Conservation (phyloP, 1,140 invertebrate genomes). For the Asobara japonica region DNA sequence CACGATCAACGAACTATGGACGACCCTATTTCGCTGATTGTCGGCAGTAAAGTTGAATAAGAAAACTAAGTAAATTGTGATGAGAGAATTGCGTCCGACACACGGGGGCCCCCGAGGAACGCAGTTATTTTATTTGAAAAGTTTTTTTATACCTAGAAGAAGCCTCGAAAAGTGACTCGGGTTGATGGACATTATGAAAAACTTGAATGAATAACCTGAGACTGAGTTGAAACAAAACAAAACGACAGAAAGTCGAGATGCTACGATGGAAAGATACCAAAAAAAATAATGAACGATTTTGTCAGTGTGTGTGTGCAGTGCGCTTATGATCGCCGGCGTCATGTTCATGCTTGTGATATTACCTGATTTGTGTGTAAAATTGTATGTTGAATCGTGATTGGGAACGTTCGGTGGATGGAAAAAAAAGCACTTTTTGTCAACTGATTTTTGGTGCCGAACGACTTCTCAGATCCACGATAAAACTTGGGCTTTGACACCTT, state of each 20-base stretch:
- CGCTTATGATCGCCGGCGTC: constrained; percentile 57
- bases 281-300: constrained; percentile 58
- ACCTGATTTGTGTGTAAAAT: constrained; percentile 39
- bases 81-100: constrained; percentile 24
- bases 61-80: constrained; percentile 2
- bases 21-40: constrained; percentile 12
- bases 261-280: too few relatives aligned
- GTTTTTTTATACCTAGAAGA: constrained; percentile 16
- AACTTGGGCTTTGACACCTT: constrained; percentile 5
- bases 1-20: background rate
- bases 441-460: constrained; percentile 3
- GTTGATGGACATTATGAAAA: constrained; percentile 10
- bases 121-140: constrained; percentile 22
- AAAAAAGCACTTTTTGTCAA: background rate
- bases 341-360: constrained; percentile 40
- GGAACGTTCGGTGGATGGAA: background rate
- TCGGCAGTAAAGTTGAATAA: constrained; percentile 2
- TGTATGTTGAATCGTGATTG: constrained; percentile 13
- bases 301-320: constrained; percentile 65
- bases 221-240: constrained; percentile 12
- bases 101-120: constrained; percentile 21
- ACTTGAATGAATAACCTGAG: background rate
- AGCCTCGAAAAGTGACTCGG: constrained; percentile 31
- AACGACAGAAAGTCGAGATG: constrained; percentile 33
- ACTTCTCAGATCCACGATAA: constrained; percentile 6